Base-by-base conservation (phyloP, 2,113 vertebrate genomes). In the Pluvialis apricaria region DNA sequence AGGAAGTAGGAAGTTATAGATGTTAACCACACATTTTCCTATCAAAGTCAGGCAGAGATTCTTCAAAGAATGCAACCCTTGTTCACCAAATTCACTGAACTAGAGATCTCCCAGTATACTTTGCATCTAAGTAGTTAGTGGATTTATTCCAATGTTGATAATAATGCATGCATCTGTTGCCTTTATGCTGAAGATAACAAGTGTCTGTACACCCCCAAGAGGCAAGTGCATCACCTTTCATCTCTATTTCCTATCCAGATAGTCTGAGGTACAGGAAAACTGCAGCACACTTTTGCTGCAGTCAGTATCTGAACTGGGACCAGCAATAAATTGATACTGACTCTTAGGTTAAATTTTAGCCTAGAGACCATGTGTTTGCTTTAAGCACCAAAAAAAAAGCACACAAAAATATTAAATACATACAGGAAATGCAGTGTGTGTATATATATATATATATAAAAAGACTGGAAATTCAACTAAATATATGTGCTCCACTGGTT, bases 381-480 rank as follows among this genome's bases (percentile, higher is more conserved):
- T 88, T 70, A 57, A 80, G 7, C 16, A 84, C 18, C 44, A 65
- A 60, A 82, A 68, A 16, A 78, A 69, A 45, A 82, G 13, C 2
- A 40, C 25, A 36, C 4, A 32, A 57, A 14, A 61, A 20, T 47
- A 12, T n/a, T 55, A 40, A 65, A 65, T 65, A 29, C 3, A 10
- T 70, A 73, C 8, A 47, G 42, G 19, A 81, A 93, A 80, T 47
- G 11, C 10, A 40, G 3, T 42, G 11, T 31, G 15, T 61, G 6
- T 12, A 2, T 11, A 2, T 29, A 3, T 49, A 3, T 38, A 4
- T 15, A 8, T 8, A 36, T 25, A 26, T 10, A 15, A 32, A 15
- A 32, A 15, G 3, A n/a, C 22, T 61, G 45, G 38, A 82, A 91
- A 86, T 69, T 69, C 29, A 58, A 34, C 6, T 77, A 83, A 85